Conservation (phyloP, 2,797 vertebrate genomes). For the Orestias chungarensis region DNA sequence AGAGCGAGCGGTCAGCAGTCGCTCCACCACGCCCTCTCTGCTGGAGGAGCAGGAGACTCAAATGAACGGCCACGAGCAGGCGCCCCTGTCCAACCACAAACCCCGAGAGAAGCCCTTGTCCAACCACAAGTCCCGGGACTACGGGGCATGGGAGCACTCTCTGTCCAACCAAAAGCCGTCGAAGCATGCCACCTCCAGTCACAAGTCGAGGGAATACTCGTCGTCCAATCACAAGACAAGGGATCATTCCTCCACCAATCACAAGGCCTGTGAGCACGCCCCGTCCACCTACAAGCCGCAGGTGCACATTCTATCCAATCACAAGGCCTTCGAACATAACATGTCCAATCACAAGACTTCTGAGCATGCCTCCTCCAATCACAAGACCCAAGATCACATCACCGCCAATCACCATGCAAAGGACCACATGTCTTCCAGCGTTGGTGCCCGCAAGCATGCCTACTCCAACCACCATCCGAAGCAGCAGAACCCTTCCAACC, state of each 20-base stretch:
- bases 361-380: constrained; percentile 82
- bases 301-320: constrained; percentile 86
- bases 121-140: constrained; percentile 84
- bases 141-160: constrained; percentile 80
- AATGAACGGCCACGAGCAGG: constrained; percentile 85
- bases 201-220: constrained; percentile 80
- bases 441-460: constrained; percentile 78
- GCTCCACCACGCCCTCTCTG: constrained; percentile 77
- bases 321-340: constrained; percentile 80
- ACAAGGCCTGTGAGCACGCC: constrained; percentile 77
- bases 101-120: constrained; percentile 72
- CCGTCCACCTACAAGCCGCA: constrained; percentile 84
- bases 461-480: constrained; percentile 81
- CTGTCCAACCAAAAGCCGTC: constrained; percentile 78
- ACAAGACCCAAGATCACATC: constrained; percentile 78
- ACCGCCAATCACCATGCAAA: constrained; percentile 86
- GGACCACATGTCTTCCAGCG: constrained; percentile 73
- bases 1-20: constrained; percentile 79
- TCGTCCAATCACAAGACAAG: constrained; percentile 82
- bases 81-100: constrained; percentile 77
- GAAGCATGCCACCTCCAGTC: constrained; percentile 80
- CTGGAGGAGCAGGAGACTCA: constrained; percentile 88
- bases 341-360: constrained; percentile 81
- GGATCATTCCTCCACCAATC: constrained; percentile 79
- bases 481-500: constrained; percentile 81